Evolutionary conservation across 2,888 invertebrate species (phyloP), one percentile per base, ranked within the genome.

Genomic region (Meliscaeva auricollis): DNA sequence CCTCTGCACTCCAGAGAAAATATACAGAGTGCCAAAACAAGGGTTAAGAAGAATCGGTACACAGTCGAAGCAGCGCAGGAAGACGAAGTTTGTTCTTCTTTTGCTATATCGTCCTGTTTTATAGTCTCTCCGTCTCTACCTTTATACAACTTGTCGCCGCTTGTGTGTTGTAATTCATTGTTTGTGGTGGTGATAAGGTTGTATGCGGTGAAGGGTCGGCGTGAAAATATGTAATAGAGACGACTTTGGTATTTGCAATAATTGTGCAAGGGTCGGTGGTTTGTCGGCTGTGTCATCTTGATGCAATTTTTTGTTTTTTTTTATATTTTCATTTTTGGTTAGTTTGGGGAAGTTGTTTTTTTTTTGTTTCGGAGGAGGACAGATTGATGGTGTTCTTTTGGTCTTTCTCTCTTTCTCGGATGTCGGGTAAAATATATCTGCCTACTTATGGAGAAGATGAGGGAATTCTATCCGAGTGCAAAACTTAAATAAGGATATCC

Each of bases 201-300:
- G 72, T 84, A 66, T 80, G 84, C 79, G 70, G 66, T 79, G 70
- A 84, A 68, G 80, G 80, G 84, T 80, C 66, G 75, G 72, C 66
- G 70, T 76, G 72, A 72, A 80, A 81, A 76, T 85, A 76, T 80
- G 68, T 72, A 72, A 76, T 76, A 50, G 75, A 72, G 60, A 58
- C 75, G 68, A 80, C 72, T 84, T 79, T 75, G 72, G 72, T 76
- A 80, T 80, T 80, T 80, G 80, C 72, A 85, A 85, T 85, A 85
- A 85, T 80, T 85, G 76, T 80, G 68, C 75, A 85, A 60, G 79
- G 79, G 70, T 84, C 83, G 75, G 75, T 84, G 69, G 74, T 74
- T 84, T 83, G 79, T 70, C 52, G 66, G 44, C 58, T 75, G 70
- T 58, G 79, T 58, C 70, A 77, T 78, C 54, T 56, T 56, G 41